Base-by-base conservation (phyloP, 2,888 invertebrate species). In the Acanthopleura granulata region DNA sequence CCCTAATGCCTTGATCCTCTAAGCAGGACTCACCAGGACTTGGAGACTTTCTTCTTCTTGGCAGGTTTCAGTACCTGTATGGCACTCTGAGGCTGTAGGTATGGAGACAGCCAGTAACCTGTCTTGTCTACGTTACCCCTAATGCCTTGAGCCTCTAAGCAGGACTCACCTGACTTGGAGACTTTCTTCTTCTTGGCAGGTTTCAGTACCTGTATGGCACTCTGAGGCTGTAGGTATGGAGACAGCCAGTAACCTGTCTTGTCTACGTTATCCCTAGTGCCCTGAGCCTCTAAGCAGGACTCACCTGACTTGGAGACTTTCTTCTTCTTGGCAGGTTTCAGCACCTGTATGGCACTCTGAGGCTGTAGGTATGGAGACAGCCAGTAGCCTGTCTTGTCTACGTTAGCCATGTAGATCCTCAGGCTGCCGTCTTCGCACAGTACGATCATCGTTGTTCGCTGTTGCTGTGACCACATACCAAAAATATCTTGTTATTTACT, bases 391-490 rank as follows among this genome's bases (percentile, higher is more conserved):
- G 90, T 90, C 72, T 84, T 83, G 66, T 88, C 96, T 86, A 95
- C 94, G 82, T 95, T 95, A 0, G 97, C 97, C 89, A 96, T 96
- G 89, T 96, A 97, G 91, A 98, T 97, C 75, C 97, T 93, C 79
- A 99, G 92, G 88, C 97, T 97, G 51, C 98, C 98, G 91, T 99
- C 98, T 90, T 99, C 98, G 90, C 98, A 98, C 22, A 99, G 92
- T 40, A 98, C 91, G 79, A 98, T 96, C 75, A 98, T 92, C 0
- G 98, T 98, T 3, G 97, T 97, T 86, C 97, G 94, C 86, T 88
- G 86, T 82, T 87, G 82, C 66, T 27, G 57, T 4, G 12, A 22
- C 40, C 3, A 40, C 40, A 40, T 6, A 3, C 4, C 40, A 40
- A 40, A 9, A 40, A 40, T 9, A 40, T 3, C 40, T 6, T 40